A percentile compares a stretch with the other conserved stretches of the same genome.
Conservation (phyloP, 2,888 invertebrate genomes). For the Ormyrus rosae region DNA sequence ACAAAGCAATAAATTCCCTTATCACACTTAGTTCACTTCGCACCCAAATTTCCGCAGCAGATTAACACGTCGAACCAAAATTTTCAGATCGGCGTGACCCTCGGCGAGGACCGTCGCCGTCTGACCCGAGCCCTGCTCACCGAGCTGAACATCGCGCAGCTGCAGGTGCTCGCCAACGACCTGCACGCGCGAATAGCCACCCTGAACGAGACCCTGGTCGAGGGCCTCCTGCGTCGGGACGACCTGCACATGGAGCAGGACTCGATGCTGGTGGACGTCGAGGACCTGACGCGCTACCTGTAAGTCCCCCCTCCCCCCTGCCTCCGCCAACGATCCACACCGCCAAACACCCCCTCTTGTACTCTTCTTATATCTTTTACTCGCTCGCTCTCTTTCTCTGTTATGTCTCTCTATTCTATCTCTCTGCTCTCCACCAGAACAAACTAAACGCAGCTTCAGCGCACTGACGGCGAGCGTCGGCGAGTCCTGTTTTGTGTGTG, state of each 20-base stretch:
- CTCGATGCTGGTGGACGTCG: constrained; percentile 97
- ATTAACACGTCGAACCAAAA: neutral
- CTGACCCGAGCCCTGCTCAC: constrained; percentile 90
- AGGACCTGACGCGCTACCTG: constrained; percentile 94
- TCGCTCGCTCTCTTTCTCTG: too few species aligned
- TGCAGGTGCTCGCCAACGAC: constrained; percentile 96
- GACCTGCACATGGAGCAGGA: constrained; percentile 99
- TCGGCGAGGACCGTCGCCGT: constrained; percentile 89
- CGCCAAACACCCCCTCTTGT: neutral
- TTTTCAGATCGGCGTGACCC: constrained; percentile 85
- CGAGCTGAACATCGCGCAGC: constrained; percentile 95
- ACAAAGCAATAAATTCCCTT: too few species aligned
- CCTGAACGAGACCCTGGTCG: constrained; percentile 92
- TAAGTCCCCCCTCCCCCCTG: constrained; percentile 77
- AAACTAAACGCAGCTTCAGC: constrained; percentile 9
- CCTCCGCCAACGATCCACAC: neutral
- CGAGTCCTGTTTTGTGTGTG: too few species aligned
- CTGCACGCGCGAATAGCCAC: constrained; percentile 95
- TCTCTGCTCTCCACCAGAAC: neutral
- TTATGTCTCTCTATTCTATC: neutral
- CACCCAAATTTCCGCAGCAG: too few species aligned
- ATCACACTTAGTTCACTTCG: neutral
- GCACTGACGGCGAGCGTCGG: neutral
- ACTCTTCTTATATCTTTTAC: too few species aligned
- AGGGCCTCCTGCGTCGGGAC: constrained; percentile 93